phyloP scores from a whole-genome alignment of 2,113 vertebrate genomes.

The Oryzias woworae region DNA sequence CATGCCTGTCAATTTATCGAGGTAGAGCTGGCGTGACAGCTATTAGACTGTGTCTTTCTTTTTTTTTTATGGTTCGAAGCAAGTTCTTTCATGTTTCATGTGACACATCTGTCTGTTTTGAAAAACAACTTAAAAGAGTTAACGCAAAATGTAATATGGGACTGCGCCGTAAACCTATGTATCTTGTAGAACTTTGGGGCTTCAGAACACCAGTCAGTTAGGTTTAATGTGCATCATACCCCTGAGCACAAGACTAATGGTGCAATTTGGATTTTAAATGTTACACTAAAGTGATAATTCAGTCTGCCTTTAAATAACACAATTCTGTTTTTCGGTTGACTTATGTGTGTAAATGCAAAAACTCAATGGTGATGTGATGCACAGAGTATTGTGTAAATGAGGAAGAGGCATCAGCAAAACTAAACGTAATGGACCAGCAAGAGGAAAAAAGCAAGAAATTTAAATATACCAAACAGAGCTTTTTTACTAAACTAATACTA shows the following conservation, averaged over 20 bases:
- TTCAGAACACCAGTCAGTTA: conserved; percentile 36
- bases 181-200: background rate
- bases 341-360: background rate
- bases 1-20: conserved; percentile 40
- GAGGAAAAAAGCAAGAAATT: too few species aligned
- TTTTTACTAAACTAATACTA: too few species aligned
- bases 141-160: conserved; percentile 18
- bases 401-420: too few species aligned
- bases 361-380: too few species aligned
- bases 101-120: conserved; percentile 15
- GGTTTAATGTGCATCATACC: conserved; percentile 34
- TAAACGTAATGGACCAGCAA: too few species aligned
- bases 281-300: conserved; percentile 3
- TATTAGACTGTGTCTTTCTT: conserved; percentile 1
- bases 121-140: conserved; percentile 37
- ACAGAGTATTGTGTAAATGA: background rate
- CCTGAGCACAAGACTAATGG: conserved; percentile 15
- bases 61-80: conserved; percentile 4
- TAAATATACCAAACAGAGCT: too few species aligned
- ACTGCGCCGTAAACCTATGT: background rate
- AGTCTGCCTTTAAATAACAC: background rate
- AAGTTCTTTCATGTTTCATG: background rate
- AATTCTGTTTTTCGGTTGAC: background rate
- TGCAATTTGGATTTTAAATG: conserved; percentile 16
- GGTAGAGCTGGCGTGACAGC: conserved; percentile 13